Evolutionary conservation across 2,113 vertebrate genomes (phyloP), one percentile per base, ranked within the genome.

Genomic region (Callipepla squamata): DNA sequence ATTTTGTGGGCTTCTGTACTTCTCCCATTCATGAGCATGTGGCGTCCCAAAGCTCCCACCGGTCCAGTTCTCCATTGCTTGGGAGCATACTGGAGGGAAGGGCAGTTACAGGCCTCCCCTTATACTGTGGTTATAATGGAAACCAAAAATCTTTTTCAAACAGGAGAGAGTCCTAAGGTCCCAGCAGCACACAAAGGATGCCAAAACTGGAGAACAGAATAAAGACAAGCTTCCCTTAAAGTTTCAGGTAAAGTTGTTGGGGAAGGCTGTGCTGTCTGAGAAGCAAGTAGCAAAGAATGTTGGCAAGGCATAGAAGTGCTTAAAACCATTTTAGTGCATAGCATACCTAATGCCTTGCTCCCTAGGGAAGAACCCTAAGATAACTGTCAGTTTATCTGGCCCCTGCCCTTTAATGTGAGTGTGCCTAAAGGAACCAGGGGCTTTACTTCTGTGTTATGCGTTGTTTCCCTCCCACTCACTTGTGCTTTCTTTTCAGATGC

Each of bases 381-480:
- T 16, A 61, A 65, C 10, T 91, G 72, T 80, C 82, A 89, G 79
- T 67, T 80, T 77, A 88, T 14, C 76, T 86, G 67, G 75, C 32
- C 72, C 72, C 63, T 79, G 72, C 45, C 55, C 92, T 93, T 92
- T 83, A 85, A 94, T 93, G 88, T 63, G 26, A 88, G 86, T 1
- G 8, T 83, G 90, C 63, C 77, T 62, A 76, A 57, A 80, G 67
- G 80, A 88, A 88, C 93, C 66, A 78, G 88, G 83, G 76, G 92
- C 88, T 90, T 94, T 88, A 67, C 91, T 95, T 96, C 74, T 83
- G 80, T 94, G 18, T 77, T 90, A 59, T 62, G 68, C 40, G 55
- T 72, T 94, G 85, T 89, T 69, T 92, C 84, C 66, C 38, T 95
- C 93, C 92, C 86, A 86, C 92, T 93, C 80, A 8, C 55, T 69